A percentile compares a stretch with the other conserved stretches of the same genome.
Conservation (phyloP, 2,888 invertebrate genomes). For the Altica lythri region DNA sequence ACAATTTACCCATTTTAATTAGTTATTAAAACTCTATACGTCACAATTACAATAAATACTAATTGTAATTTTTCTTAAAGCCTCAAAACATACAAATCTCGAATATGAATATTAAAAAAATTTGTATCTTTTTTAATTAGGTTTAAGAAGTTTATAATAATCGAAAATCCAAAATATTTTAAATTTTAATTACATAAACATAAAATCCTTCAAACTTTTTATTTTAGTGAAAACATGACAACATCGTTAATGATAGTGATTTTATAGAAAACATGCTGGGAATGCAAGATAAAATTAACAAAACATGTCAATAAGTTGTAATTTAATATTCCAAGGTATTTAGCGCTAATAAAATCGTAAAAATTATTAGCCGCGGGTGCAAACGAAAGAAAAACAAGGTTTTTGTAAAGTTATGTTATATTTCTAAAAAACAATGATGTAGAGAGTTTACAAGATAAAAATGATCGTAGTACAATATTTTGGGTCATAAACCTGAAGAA, state of each 20-base stretch:
- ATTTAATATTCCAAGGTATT: slow-evolving; percentile 25
- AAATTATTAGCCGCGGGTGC: slow-evolving; percentile 6
- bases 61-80: no score
- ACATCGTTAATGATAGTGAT: slow-evolving; percentile 1
- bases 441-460: neutral
- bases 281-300: slow-evolving; percentile 19
- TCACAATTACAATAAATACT: no score
- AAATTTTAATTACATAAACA: no score
- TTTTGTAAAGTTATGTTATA: neutral
- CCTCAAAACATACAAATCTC: no score
- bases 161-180: no score
- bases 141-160: no score
- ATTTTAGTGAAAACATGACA: slow-evolving; percentile 3
- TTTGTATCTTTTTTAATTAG: no score
- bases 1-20: no score
- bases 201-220: neutral
- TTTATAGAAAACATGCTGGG: slow-evolving; percentile 4
- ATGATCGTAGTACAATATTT: no score
- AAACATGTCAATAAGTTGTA: slow-evolving; percentile 13
- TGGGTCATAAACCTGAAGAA: no score
- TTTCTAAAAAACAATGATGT: neutral
- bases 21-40: no score
- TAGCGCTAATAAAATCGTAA: slow-evolving; percentile 10
- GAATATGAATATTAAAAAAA: no score
- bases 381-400: slow-evolving; percentile 7